Evolutionary conservation across 2,888 invertebrate genomes (phyloP).

Genomic region (Alloscopus bannaensis): DNA sequence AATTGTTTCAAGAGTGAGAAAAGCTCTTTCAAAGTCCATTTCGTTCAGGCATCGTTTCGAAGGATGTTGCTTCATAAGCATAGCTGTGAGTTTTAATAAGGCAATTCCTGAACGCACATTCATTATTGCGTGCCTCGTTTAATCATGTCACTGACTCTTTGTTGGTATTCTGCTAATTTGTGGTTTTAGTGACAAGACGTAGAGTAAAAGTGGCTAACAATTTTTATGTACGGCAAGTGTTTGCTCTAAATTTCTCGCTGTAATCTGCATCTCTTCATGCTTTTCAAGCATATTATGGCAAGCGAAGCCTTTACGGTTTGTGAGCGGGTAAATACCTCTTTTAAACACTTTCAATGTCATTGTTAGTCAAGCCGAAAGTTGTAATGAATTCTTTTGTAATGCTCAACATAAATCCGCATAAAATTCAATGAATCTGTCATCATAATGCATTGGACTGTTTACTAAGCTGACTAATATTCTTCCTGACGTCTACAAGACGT

Average conservation of each 20-base stretch:
- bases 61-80: too few relatives aligned
- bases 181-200: constrained; percentile 25
- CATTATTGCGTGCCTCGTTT: constrained; percentile 23
- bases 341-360: constrained; percentile 19
- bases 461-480: too few relatives aligned
- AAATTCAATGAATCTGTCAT: too few relatives aligned
- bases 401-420: too few relatives aligned
- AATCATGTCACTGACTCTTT: constrained; percentile 10
- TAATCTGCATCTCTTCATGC: constrained; percentile 13
- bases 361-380: neutral
- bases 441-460: too few relatives aligned
- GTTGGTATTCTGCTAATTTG: constrained; percentile 28
- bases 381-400: too few relatives aligned
- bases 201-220: constrained; percentile 33
- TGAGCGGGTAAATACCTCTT: neutral
- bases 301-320: neutral
- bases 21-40: too few relatives aligned
- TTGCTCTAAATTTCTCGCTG: neutral
- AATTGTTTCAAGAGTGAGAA: too few relatives aligned
- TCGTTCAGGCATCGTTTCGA: too few relatives aligned
- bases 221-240: neutral
- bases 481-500: too few relatives aligned
- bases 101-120: too few relatives aligned
- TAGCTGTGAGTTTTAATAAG: too few relatives aligned
- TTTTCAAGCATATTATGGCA: constrained; percentile 1